These are phyloP conservation scores for Drosophila pandora DNA, from an alignment of 1,140 invertebrate species.

Conservation along the genomic window DNA sequence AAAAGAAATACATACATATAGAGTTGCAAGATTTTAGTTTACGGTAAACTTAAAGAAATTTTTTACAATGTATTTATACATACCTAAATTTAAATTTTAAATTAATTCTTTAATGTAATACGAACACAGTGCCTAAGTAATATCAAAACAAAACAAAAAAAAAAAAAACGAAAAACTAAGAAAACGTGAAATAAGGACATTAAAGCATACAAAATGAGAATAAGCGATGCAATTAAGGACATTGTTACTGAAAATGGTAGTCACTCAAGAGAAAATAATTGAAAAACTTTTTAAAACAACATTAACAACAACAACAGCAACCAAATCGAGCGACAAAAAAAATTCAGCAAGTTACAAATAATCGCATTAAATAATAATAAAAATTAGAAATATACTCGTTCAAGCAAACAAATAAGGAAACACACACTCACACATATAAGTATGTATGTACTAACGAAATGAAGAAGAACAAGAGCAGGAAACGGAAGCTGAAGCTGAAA, in stretches of 20 bases:
- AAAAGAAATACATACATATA: conserved; percentile 64
- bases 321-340: conserved; percentile 37
- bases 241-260: conserved; percentile 76
- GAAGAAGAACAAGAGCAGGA: conserved; percentile 28
- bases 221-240: conserved; percentile 74
- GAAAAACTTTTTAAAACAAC: conserved; percentile 42
- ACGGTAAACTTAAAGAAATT: conserved; percentile 82
- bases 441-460: conserved; percentile 9
- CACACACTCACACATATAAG: conserved; percentile 18
- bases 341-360: conserved; percentile 39
- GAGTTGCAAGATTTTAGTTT: conserved; percentile 79
- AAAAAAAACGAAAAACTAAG: conserved; percentile 55
- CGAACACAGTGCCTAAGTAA: conserved; percentile 84
- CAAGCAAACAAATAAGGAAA: conserved; percentile 6
- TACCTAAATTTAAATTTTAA: conserved; percentile 82
- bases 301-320: conserved; percentile 20
- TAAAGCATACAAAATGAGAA: conserved; percentile 62
- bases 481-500: conserved; percentile 32
- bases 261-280: conserved; percentile 32
- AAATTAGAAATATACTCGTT: conserved; percentile 34
- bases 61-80: conserved; percentile 83
- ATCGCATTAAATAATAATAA: conserved; percentile 29
- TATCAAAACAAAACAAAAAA: conserved; percentile 58
- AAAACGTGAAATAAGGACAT: conserved; percentile 58
- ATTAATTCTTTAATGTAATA: conserved; percentile 84